phyloP scores from a whole-genome alignment of 2,888 invertebrate genomes.

The Blomia tropicalis region DNA sequence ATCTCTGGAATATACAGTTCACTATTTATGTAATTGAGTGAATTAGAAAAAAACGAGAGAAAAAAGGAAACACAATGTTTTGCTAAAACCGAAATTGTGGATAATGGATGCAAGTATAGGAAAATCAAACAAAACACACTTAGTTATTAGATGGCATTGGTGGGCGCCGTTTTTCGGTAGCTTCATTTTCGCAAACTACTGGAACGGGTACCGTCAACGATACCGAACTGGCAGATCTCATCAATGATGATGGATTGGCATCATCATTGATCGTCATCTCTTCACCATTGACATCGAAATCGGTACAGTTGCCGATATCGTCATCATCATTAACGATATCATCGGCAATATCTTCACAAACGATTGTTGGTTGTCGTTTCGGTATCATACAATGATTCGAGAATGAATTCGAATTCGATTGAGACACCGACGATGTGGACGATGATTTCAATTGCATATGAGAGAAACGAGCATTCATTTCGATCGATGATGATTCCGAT shows the following conservation, averaged over 20 bases:
- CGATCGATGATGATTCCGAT: background rate
- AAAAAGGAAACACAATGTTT: too few relatives aligned
- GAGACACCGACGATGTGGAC: background rate
- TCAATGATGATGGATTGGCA: too few relatives aligned
- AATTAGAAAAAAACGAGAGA: too few relatives aligned
- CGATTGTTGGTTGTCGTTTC: constrained; percentile 19
- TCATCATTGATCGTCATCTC: background rate
- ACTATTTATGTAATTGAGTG: too few relatives aligned
- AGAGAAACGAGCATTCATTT: background rate
- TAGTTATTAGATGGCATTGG: too few relatives aligned
- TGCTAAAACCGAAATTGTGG: too few relatives aligned
- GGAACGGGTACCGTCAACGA: constrained; percentile 1
- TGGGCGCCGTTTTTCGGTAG: constrained; percentile 13
- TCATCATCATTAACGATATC: constrained; percentile 9
- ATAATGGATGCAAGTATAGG: too few relatives aligned
- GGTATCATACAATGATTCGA: background rate
- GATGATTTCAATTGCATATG: background rate
- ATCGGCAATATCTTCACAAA: constrained; percentile 19
- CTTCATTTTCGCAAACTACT: background rate
- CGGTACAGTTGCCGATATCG: background rate
- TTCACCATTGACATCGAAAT: too few relatives aligned
- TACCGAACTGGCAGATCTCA: constrained; percentile 11
- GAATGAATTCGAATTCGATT: too few relatives aligned
- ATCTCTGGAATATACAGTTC: too few relatives aligned
- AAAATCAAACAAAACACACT: too few relatives aligned